phyloP scores from a whole-genome alignment of 2,888 invertebrate genomes.

The Eumacrocentrus americanus region DNA sequence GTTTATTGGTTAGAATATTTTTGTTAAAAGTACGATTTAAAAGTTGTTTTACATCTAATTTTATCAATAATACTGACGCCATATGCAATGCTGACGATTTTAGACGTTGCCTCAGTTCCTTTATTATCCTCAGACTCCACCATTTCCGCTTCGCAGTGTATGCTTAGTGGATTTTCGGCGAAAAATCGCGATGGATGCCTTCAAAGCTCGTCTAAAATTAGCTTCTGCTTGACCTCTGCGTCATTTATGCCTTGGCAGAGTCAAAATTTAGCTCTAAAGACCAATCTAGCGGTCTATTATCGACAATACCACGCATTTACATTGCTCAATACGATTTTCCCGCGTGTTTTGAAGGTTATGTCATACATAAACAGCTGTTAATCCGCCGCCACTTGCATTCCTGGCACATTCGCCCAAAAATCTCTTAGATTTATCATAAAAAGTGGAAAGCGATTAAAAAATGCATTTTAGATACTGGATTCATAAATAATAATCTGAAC shows the following conservation, averaged over 20 bases:
- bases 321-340: neutral
- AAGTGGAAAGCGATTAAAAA: neutral
- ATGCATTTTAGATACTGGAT: conserved; percentile 73
- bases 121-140: neutral
- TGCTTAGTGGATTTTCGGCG: too few relatives aligned
- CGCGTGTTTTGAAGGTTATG: neutral
- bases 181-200: neutral
- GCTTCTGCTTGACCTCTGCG: too few relatives aligned
- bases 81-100: conserved; percentile 51
- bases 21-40: too few relatives aligned
- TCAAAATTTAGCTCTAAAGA: neutral
- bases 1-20: too few relatives aligned
- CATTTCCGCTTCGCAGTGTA: too few relatives aligned
- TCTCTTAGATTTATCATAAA: too few relatives aligned
- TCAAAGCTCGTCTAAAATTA: too few relatives aligned
- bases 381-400: neutral
- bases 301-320: neutral
- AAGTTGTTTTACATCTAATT: too few relatives aligned
- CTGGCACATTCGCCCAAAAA: conserved; percentile 11
- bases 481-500: conserved; percentile 88
- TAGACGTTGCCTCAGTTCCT: conserved; percentile 29
- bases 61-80: conserved; percentile 49
- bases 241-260: too few relatives aligned
- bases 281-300: neutral
- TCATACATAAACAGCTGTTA: neutral